Evolutionary conservation across 2,888 invertebrate species (phyloP).

Genomic region (Blera fallax): DNA sequence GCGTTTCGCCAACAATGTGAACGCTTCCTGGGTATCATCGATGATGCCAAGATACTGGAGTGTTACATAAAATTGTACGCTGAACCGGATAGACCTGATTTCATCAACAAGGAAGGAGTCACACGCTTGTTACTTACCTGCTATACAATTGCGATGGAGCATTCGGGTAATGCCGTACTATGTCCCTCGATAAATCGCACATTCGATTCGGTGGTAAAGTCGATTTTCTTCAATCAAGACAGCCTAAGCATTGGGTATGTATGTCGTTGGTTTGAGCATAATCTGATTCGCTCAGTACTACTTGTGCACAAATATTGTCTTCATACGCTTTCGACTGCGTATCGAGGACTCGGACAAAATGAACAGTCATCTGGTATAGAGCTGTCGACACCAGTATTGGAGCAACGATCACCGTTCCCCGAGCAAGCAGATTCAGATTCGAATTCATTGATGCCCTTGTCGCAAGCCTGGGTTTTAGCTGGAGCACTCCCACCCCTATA

Average conservation of each 20-base stretch:
- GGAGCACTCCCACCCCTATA: conserved; percentile 85
- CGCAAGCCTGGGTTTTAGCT: conserved; percentile 88
- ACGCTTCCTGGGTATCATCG: conserved; percentile 84
- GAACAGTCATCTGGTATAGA: conserved; percentile 84
- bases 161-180: conserved; percentile 85
- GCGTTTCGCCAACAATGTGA: conserved; percentile 90
- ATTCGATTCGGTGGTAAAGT: conserved; percentile 87
- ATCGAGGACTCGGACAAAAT: conserved; percentile 83
- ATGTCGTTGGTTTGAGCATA: conserved; percentile 90
- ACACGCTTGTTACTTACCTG: conserved; percentile 87
- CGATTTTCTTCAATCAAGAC: conserved; percentile 91
- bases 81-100: conserved; percentile 83
- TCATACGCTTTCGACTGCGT: conserved; percentile 82
- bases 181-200: conserved; percentile 88
- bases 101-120: conserved; percentile 86
- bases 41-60: conserved; percentile 85
- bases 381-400: conserved; percentile 89
- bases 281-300: conserved; percentile 89
- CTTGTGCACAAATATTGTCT: conserved; percentile 87
- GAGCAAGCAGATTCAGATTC: conserved; percentile 76
- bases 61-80: conserved; percentile 87
- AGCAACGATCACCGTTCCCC: conserved; percentile 83
- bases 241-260: conserved; percentile 89
- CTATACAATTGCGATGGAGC: conserved; percentile 91
- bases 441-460: conserved; percentile 84